These are phyloP conservation scores for Onychostoma macrolepis DNA, from an alignment of 2,113 vertebrate genomes.

Conservation along the genomic window DNA sequence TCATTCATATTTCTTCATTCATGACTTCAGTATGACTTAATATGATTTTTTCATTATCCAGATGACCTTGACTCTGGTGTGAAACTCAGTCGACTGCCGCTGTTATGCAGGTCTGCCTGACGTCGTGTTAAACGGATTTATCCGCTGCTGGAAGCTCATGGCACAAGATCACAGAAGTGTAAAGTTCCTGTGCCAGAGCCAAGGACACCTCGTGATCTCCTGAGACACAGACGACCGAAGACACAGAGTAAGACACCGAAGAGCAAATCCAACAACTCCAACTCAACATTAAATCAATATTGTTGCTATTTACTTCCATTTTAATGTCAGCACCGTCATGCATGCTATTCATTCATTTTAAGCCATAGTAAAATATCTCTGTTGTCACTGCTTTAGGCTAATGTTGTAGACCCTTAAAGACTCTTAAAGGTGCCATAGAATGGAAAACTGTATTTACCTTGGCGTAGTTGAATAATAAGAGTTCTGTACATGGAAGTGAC, in stretches of 20 bases:
- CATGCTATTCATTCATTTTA: not conserved
- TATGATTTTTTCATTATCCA: not conserved
- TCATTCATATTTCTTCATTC: too few relatives aligned
- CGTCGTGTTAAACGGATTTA: not conserved
- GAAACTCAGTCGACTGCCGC: not conserved
- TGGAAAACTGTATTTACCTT: too few relatives aligned
- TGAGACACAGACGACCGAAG: not conserved
- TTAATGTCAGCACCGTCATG: not conserved
- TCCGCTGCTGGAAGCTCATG: not conserved
- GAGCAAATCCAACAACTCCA: not conserved
- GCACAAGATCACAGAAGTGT: not conserved
- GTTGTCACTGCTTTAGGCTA: not conserved
- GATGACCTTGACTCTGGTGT: not conserved
- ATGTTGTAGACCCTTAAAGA: not conserved
- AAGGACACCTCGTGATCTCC: not conserved
- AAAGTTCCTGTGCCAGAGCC: not conserved
- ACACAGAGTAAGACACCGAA: not conserved
- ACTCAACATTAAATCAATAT: not conserved
- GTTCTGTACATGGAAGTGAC: too few relatives aligned
- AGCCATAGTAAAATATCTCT: not conserved
- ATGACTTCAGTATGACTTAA: too few relatives aligned
- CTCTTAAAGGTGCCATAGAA: too few relatives aligned
- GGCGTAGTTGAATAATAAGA: too few relatives aligned
- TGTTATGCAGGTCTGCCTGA: not conserved
- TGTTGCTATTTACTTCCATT: not conserved